phyloP scores from a whole-genome alignment of 2,797 vertebrate species.

The Peromyscus attwateri region DNA sequence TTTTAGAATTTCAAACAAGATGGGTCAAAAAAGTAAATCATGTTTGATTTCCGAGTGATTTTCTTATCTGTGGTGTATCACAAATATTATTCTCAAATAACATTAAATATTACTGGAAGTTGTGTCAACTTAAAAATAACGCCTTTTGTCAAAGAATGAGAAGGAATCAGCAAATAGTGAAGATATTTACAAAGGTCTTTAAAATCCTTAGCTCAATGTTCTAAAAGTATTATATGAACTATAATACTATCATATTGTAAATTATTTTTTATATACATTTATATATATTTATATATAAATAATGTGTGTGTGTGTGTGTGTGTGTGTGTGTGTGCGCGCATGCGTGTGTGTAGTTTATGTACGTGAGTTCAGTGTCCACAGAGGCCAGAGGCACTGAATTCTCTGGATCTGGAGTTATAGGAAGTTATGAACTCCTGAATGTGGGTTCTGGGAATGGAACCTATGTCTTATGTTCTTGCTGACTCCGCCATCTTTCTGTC shows the following conservation, averaged over 20 bases:
- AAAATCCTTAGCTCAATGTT: conserved; percentile 6
- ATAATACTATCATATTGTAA: not conserved
- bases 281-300: not conserved
- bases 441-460: not conserved
- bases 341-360: not conserved
- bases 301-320: not conserved
- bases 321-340: not conserved
- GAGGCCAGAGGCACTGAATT: not conserved
- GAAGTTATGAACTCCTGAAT: not conserved
- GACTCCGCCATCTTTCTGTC: not conserved
- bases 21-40: not conserved
- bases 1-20: conserved; percentile 35
- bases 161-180: conserved; percentile 20
- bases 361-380: not conserved
- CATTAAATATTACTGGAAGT: not conserved
- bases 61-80: not conserved
- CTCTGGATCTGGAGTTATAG: not conserved
- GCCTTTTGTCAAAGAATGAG: conserved; percentile 32
- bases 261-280: conserved; percentile 3
- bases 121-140: conserved; percentile 32
- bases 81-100: not conserved
- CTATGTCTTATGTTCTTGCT: not conserved
- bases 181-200: conserved; percentile 43
- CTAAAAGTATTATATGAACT: not conserved
- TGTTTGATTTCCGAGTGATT: conserved; percentile 6